phyloP scores from a whole-genome alignment of 2,888 invertebrate genomes.

The Diplazon laetatorius region DNA sequence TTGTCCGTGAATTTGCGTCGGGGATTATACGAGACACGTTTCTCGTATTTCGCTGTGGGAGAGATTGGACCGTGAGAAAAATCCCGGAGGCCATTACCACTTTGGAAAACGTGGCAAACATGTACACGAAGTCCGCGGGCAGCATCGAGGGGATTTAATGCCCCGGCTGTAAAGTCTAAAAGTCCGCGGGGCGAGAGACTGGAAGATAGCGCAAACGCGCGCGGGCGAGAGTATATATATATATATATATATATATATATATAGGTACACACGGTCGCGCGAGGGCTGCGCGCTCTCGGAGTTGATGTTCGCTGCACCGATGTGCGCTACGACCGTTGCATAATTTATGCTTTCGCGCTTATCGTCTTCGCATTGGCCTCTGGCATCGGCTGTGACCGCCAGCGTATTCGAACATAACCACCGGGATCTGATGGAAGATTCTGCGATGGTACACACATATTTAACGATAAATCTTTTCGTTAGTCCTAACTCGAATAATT shows the following conservation, averaged over 20 bases:
- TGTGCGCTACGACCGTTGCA: slow-evolving; percentile 63
- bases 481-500: background rate
- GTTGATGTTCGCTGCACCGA: slow-evolving; percentile 58
- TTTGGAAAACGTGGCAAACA: slow-evolving; percentile 40
- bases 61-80: slow-evolving; percentile 63
- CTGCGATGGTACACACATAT: slow-evolving; percentile 4
- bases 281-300: slow-evolving; percentile 30
- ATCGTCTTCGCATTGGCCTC: slow-evolving; percentile 17
- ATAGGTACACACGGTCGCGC: too few species aligned
- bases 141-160: slow-evolving; percentile 64
- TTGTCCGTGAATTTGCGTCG: slow-evolving; percentile 31
- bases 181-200: slow-evolving; percentile 39
- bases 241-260: too few species aligned
- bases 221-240: too few species aligned
- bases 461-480: background rate
- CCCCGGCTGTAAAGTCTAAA: slow-evolving; percentile 62
- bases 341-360: slow-evolving; percentile 64
- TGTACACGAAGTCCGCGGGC: slow-evolving; percentile 54
- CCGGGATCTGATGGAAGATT: slow-evolving; percentile 34
- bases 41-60: slow-evolving; percentile 43
- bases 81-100: slow-evolving; percentile 58
- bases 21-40: slow-evolving; percentile 48
- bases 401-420: slow-evolving; percentile 40
- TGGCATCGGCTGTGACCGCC: slow-evolving; percentile 39
- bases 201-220: slow-evolving; percentile 21